These are phyloP conservation scores for Gnathonemus longibarbis DNA, from an alignment of 2,113 vertebrate genomes.

Conservation along the genomic window DNA sequence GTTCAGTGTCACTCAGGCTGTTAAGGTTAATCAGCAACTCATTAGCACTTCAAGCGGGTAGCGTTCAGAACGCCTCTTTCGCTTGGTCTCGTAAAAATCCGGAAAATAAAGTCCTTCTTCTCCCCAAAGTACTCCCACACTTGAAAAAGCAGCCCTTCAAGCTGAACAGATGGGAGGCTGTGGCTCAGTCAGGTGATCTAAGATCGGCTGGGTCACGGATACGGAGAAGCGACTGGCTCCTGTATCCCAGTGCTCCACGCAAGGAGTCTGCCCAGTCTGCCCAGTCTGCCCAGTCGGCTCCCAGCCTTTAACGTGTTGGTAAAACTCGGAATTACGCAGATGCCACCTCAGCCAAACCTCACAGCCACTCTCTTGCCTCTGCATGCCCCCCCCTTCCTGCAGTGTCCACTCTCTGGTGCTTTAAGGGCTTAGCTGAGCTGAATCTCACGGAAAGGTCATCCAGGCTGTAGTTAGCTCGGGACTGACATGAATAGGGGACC, in stretches of 20 bases:
- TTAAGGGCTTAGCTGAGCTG: background rate
- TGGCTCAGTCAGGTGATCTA: background rate
- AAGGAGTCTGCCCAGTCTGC: background rate
- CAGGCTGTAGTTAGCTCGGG: background rate
- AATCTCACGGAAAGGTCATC: background rate
- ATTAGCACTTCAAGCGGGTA: background rate
- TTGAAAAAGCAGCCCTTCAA: background rate
- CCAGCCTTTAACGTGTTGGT: background rate
- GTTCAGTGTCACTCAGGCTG: background rate
- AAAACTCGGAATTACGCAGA: background rate
- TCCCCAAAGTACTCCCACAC: background rate
- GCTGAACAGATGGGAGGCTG: background rate
- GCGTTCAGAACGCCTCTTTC: background rate
- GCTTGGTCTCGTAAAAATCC: background rate
- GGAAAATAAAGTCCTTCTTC: background rate
- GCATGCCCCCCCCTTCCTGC: background rate
- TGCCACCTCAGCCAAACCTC: background rate
- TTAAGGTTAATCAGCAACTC: constrained; percentile 5
- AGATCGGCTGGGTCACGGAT: background rate
- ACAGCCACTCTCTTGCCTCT: background rate
- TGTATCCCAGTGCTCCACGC: background rate
- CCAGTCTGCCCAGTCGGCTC: background rate
- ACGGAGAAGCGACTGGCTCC: background rate
- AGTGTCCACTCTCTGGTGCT: background rate
- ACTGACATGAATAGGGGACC: background rate